Conservation (phyloP, 2,888 invertebrate genomes). For the Acleris emargana region DNA sequence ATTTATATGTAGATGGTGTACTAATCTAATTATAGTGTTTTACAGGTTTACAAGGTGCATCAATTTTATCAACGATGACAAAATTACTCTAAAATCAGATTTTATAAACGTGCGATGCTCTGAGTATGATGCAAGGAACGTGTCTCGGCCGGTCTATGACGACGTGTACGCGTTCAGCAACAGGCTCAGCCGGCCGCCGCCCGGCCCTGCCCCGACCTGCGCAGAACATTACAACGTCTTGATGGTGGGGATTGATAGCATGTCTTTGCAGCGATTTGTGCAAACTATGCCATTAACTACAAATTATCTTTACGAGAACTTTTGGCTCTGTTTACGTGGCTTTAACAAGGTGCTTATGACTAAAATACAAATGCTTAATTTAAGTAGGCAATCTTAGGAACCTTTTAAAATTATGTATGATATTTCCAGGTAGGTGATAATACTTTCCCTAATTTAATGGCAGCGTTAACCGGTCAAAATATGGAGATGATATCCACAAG, state of each 20-base stretch:
- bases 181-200: constrained; percentile 61
- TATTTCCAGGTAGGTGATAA: constrained; percentile 90
- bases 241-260: constrained; percentile 92
- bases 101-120: constrained; percentile 68
- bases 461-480: constrained; percentile 88
- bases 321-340: constrained; percentile 89
- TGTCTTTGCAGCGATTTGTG: constrained; percentile 90
- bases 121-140: constrained; percentile 53
- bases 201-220: constrained; percentile 39
- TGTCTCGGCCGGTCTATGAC: constrained; percentile 58
- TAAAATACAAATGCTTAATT: background rate
- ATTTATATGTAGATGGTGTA: constrained; percentile 13
- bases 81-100: constrained; percentile 59
- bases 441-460: constrained; percentile 95
- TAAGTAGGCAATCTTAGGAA: too few species aligned
- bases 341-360: constrained; percentile 85
- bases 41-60: constrained; percentile 63
- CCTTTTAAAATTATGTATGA: background rate
- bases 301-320: constrained; percentile 86
- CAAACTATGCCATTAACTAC: constrained; percentile 90
- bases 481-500: constrained; percentile 79
- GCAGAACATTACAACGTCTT: constrained; percentile 83
- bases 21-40: constrained; percentile 29
- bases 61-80: constrained; percentile 51
- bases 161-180: constrained; percentile 75